Evolutionary conservation across 2,888 invertebrate genomes (phyloP).

Genomic region (Clistopyga incitator): DNA sequence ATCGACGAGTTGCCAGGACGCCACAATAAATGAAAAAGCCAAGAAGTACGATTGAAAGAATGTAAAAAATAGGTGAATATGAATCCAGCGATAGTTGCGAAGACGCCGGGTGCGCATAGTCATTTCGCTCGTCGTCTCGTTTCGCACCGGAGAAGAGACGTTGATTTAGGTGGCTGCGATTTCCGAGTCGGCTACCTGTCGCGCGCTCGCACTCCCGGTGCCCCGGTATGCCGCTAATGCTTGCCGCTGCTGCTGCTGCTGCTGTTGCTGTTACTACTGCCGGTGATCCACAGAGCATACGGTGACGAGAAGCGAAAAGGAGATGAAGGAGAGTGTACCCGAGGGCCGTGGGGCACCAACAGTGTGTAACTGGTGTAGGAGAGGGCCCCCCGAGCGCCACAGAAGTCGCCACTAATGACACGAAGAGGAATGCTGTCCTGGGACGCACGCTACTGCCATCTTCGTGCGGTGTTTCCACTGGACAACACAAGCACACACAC

Average conservation of each 20-base stretch:
- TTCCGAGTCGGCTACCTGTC: slow-evolving; percentile 79
- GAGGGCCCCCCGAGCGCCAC: slow-evolving; percentile 75
- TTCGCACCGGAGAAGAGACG: slow-evolving; percentile 40
- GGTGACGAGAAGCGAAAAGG: slow-evolving; percentile 52
- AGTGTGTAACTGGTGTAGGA: slow-evolving; percentile 55
- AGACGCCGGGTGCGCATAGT: slow-evolving; percentile 66
- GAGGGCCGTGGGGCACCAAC: slow-evolving; percentile 47
- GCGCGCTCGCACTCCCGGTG: slow-evolving; percentile 55
- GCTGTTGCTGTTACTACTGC: slow-evolving; percentile 2
- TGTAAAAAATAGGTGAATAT: not conserved
- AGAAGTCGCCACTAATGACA: slow-evolving; percentile 82
- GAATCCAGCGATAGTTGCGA: slow-evolving; percentile 31
- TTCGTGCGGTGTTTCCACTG: slow-evolving; percentile 17
- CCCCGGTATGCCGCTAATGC: slow-evolving; percentile 33
- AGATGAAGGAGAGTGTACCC: slow-evolving; percentile 62
- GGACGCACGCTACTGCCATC: slow-evolving; percentile 74
- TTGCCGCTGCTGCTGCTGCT: slow-evolving; percentile 1
- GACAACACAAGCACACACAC: no score
- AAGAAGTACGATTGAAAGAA: not conserved
- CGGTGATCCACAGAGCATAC: slow-evolving; percentile 18
- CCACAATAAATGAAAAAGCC: not conserved
- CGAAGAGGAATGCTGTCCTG: slow-evolving; percentile 82
- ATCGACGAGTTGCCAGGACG: not conserved
- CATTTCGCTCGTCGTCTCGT: slow-evolving; percentile 67
- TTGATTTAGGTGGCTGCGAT: slow-evolving; percentile 70